A percentile compares a stretch with the other conserved stretches of the same genome.
Evolutionary conservation across 2,888 invertebrate species (phyloP).

Genomic region (Melipona beecheii): DNA sequence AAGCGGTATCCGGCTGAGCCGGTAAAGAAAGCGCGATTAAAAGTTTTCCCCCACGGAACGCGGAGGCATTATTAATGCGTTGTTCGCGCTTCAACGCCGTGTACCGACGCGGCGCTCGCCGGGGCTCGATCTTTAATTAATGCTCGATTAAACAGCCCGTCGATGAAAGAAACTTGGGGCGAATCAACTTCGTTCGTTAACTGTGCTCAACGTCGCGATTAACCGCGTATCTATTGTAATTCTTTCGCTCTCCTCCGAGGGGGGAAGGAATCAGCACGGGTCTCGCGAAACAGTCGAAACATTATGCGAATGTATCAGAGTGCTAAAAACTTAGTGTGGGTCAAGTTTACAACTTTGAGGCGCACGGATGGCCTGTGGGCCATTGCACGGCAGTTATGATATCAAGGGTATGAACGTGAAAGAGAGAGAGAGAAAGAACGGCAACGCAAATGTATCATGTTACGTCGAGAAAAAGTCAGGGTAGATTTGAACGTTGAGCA

Average conservation of each 20-base stretch:
- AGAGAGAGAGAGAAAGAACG: no score
- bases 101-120: not conserved
- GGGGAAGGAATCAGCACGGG: not conserved
- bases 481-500: no score
- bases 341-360: no score
- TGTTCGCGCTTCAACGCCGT: constrained; percentile 46
- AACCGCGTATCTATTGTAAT: not conserved
- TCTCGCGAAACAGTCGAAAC: not conserved
- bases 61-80: constrained; percentile 56
- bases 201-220: not conserved
- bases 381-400: no score
- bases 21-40: constrained; percentile 60
- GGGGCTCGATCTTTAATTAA: constrained; percentile 52
- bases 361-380: no score
- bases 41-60: constrained; percentile 43
- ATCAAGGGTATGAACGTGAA: no score
- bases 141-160: constrained; percentile 47
- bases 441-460: no score
- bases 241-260: not conserved
- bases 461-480: no score
- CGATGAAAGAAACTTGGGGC: constrained; percentile 32
- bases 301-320: not conserved
- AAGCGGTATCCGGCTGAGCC: constrained; percentile 29
- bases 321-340: no score
- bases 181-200: constrained; percentile 48